phyloP scores from a whole-genome alignment of 1,140 invertebrate species.

The Drosophila sproati region DNA sequence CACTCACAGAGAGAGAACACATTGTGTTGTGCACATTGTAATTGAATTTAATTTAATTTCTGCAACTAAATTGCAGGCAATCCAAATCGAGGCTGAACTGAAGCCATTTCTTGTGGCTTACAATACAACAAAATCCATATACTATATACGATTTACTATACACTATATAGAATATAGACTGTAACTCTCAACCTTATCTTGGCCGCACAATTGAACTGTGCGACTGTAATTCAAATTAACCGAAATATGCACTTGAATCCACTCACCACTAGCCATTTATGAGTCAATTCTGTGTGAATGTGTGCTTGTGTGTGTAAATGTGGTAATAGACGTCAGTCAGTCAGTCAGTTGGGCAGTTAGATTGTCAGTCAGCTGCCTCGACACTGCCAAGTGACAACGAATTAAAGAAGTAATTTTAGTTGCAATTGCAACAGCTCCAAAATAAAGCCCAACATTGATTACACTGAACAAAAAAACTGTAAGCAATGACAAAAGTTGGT shows the following conservation, averaged over 20 bases:
- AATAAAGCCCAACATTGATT: conserved; percentile 41
- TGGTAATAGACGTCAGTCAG: conserved; percentile 56
- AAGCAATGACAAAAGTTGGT: not conserved
- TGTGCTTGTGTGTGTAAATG: conserved; percentile 42
- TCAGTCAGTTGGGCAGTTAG: conserved; percentile 40
- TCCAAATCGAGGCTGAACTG: conserved; percentile 26
- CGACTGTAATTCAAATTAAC: conserved; percentile 48
- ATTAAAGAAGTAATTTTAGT: conserved; percentile 71
- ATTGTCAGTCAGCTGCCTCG: conserved; percentile 32
- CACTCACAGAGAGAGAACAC: conserved; percentile 11
- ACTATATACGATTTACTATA: not conserved
- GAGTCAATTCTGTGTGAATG: conserved; percentile 9
- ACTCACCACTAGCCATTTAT: conserved; percentile 25
- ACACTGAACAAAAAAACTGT: conserved; percentile 22
- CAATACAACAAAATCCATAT: conserved; percentile 17
- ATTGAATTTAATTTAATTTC: conserved; percentile 78
- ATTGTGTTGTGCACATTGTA: conserved; percentile 77
- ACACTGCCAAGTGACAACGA: conserved; percentile 55
- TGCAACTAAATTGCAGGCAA: conserved; percentile 51
- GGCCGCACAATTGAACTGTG: conserved; percentile 45
- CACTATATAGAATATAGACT: not conserved
- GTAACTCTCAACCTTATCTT: conserved; percentile 6
- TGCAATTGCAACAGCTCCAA: conserved; percentile 47
- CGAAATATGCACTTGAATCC: conserved; percentile 49
- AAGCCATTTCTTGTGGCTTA: conserved; percentile 33